Evolutionary conservation across 2,797 vertebrate species (phyloP), one percentile per base, ranked within the genome.

Genomic region (Spinus pinus): DNA sequence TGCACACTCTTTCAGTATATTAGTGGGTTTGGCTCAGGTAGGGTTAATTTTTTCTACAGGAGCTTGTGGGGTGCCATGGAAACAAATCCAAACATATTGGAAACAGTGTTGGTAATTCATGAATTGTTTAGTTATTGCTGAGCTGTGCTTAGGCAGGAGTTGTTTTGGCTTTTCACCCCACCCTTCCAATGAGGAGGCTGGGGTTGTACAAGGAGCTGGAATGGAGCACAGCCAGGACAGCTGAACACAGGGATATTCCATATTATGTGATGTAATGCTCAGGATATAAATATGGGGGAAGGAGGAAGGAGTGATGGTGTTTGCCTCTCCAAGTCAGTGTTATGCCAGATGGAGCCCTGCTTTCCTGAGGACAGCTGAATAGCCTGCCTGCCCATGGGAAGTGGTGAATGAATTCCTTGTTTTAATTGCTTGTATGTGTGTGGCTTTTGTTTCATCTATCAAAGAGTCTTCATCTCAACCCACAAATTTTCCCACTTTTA

Each of bases 261-360:
- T 14, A 42, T 46, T 16, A 7, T 73, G 2, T 60, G 42, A 19
- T 0, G 0, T 30, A 16, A 7, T 17, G 28, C 10, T 35, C 6
- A 17, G 47, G 10, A 37, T 31, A 21, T 49, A 81, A 25, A 58
- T 7, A 7, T 41, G 24, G 18, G 22, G 24, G 9, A 54, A 25
- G 49, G 33, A 56, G 23, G 19, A 54, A 42, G 37, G 15, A 25
- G 25, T 70, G 5, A 15, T 11, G 14, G 24, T 0, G 0, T 81
- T 87, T 78, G n/a, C 21, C 30, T 90, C 62, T 30, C 8, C 27
- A 37, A 81, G 51, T 54, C 44, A 39, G 33, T 0, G 0, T 51
- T 57, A 17, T 0, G 1, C 0, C 0, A 41, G 23, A 27, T 56
- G 37, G 27, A 60, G 31, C n/a, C n/a, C 19, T 37, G 39, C 27